Percentiles rank a stretch among this genome's conserved stretches.
Evolutionary conservation across 2,797 vertebrate species (phyloP).

Genomic region (Sparus aurata): DNA sequence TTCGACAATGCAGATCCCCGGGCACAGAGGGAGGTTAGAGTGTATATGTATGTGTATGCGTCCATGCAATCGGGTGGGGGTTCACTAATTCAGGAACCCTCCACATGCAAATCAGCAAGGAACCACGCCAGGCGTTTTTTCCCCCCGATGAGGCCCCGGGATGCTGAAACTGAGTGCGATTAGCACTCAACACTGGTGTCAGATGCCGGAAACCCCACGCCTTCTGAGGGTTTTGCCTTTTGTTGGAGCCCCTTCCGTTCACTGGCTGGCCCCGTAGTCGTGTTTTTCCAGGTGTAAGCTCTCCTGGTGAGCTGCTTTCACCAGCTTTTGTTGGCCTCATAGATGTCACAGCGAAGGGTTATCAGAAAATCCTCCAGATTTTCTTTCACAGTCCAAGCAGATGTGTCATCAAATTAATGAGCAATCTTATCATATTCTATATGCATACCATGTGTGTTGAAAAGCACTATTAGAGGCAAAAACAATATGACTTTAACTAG

Average conservation of each 20-base stretch:
- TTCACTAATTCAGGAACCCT: conserved; percentile 66
- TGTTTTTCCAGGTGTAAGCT: conserved; percentile 69
- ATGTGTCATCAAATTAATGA: conserved; percentile 13
- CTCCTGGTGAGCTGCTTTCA: conserved; percentile 30
- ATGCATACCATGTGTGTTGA: conserved; percentile 15
- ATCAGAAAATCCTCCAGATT: background rate
- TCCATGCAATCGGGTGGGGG: background rate
- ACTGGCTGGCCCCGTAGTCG: conserved; percentile 10
- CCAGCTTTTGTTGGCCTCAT: conserved; percentile 1
- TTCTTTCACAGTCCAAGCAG: background rate
- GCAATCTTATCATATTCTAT: conserved; percentile 21
- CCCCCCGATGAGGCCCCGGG: conserved; percentile 14
- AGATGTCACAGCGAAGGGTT: background rate
- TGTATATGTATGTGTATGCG: conserved; percentile 40
- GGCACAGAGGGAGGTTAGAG: conserved; percentile 40
- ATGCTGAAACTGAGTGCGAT: conserved; percentile 64
- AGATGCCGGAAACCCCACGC: conserved; percentile 51
- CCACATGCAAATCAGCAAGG: conserved; percentile 68
- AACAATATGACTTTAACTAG: conserved; percentile 56
- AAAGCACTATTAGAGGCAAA: conserved; percentile 35
- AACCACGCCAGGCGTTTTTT: conserved; percentile 50
- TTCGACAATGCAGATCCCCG: conserved; percentile 74
- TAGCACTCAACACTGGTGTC: conserved; percentile 59
- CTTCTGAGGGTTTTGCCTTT: conserved; percentile 53
- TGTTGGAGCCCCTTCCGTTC: conserved; percentile 49